phyloP scores from a whole-genome alignment of 2,113 vertebrate species.

The Actenoides lindsayi region DNA sequence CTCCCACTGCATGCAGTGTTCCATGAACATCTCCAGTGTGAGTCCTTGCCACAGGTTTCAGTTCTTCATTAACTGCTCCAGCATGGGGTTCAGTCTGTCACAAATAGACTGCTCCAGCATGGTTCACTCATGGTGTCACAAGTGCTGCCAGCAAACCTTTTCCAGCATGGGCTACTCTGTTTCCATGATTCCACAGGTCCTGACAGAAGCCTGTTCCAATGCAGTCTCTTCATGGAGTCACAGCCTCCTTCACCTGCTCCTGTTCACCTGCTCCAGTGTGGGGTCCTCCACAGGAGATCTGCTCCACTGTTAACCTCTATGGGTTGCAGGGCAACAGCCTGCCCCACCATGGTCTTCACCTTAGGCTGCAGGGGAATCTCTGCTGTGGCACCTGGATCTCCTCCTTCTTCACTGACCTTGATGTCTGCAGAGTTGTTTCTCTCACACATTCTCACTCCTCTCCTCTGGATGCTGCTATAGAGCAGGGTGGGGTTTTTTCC shows the following conservation, averaged over 20 bases:
- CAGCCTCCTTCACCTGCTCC: background rate
- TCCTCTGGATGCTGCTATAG: background rate
- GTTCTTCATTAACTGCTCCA: no score
- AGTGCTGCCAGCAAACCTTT: background rate
- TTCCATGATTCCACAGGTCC: background rate
- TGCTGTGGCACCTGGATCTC: rapidly evolving
- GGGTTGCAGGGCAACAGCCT: background rate
- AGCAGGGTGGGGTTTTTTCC: background rate
- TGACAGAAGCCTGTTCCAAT: background rate
- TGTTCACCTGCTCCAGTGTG: background rate
- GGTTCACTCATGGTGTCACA: background rate
- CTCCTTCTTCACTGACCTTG: background rate
- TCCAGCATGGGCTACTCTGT: background rate
- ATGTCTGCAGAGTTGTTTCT: no score
- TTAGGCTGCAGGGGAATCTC: background rate
- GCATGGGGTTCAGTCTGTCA: background rate
- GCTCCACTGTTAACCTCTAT: background rate
- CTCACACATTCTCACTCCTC: background rate
- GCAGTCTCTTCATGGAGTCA: no score
- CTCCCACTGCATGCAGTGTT: background rate
- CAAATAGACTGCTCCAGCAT: background rate
- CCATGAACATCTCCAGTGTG: background rate
- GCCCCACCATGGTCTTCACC: background rate
- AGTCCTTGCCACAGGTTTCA: background rate
- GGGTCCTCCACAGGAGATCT: background rate